These are phyloP conservation scores for Ectobius pallidus DNA, from an alignment of 2,888 invertebrate genomes.

Conservation along the genomic window DNA sequence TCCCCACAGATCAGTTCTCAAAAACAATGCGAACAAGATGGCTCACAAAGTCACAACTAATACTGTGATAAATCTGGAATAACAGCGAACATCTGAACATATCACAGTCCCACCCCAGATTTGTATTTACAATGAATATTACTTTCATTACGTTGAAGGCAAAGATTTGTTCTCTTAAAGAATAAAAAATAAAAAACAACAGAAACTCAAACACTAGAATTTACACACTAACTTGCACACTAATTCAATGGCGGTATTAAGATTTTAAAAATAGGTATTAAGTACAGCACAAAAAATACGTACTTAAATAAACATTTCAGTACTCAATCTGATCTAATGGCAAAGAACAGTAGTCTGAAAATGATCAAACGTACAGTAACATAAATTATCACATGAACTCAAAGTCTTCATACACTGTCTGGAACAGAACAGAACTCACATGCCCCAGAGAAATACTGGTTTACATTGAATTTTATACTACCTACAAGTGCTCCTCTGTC, in stretches of 20 bases:
- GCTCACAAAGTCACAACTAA: not conserved
- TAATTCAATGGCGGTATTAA: not conserved
- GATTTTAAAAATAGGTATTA: not conserved
- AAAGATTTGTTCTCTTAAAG: not conserved
- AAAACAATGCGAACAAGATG: too few relatives aligned
- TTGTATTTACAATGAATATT: conserved; percentile 11
- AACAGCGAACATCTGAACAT: not conserved
- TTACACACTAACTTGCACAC: not conserved
- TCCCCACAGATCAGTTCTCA: too few relatives aligned
- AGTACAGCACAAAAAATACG: not conserved
- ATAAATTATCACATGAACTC: too few relatives aligned
- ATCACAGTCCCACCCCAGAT: not conserved
- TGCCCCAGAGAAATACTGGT: not conserved
- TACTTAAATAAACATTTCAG: not conserved
- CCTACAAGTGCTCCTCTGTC: not conserved
- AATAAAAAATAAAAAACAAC: not conserved
- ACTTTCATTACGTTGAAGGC: not conserved
- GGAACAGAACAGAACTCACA: not conserved
- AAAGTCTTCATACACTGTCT: too few relatives aligned
- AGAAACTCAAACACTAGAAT: not conserved
- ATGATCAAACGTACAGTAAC: not conserved
- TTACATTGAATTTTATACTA: not conserved
- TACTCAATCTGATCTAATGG: not conserved
- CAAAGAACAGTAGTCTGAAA: not conserved
- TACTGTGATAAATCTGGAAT: not conserved